Evolutionary conservation across 2,797 vertebrate species (phyloP).

Genomic region (Scomberomorus guttatus): DNA sequence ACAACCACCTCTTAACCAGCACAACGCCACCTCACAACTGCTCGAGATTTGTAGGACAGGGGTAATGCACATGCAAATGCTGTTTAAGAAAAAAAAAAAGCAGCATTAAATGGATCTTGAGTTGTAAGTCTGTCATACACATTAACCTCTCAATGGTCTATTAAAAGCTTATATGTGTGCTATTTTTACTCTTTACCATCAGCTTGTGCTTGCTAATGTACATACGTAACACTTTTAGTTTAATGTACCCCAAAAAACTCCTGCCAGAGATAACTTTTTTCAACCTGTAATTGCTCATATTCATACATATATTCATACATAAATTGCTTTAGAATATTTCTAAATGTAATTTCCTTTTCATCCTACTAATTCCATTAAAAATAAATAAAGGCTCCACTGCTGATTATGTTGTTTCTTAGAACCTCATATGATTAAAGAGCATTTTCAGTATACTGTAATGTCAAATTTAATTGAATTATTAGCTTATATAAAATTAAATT

Average conservation of each 20-base stretch:
- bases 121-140: slow-evolving; percentile 40
- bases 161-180: slow-evolving; percentile 35
- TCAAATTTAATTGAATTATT: neutral
- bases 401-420: neutral
- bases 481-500: neutral
- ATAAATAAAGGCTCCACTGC: neutral
- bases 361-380: neutral
- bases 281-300: neutral
- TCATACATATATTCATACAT: neutral
- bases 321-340: neutral
- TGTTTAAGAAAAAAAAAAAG: slow-evolving; percentile 27
- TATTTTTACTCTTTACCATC: slow-evolving; percentile 31
- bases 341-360: neutral
- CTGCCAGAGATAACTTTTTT: neutral
- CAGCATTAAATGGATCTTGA: slow-evolving; percentile 39
- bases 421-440: neutral
- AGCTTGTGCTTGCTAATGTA: neutral
- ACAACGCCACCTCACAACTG: slow-evolving; percentile 41
- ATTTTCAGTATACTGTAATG: neutral
- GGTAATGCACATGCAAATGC: slow-evolving; percentile 9
- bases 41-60: slow-evolving; percentile 29
- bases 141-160: slow-evolving; percentile 30
- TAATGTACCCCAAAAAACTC: neutral
- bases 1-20: slow-evolving; percentile 45
- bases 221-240: neutral